Base-by-base conservation (phyloP, 2,113 vertebrate genomes). In the Archilochus colubris region DNA sequence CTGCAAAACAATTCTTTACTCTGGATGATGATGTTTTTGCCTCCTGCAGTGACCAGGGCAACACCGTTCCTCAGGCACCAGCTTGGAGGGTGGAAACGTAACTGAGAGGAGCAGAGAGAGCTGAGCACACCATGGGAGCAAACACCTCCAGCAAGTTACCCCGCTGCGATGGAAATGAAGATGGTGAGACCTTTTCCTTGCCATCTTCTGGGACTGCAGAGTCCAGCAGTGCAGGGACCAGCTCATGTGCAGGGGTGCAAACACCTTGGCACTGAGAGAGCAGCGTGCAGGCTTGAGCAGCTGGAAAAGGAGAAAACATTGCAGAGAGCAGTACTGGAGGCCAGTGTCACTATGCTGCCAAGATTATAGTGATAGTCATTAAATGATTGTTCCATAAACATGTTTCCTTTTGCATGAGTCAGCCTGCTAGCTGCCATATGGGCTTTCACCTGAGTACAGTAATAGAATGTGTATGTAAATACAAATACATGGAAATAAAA, bases 91-190 rank as follows among this genome's bases (percentile, higher is more conserved):
- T 62, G 50, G 81, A 64, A n/a, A 86, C 76, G 12, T 96, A 95
- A 59, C 72, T 48, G 33, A 43, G 73, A 91, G 80, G 19, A 20
- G 73, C 1, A 14, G n/a, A 27, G 38, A 51, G 43, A 14, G 61
- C 70, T 33, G 61, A 55, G 12, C 83, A 14, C 93, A 92, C 68
- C 96, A 99, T 99, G 99, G 99, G 99, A 89, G 98, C 99, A 83
- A 98, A 98, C 94, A 97, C 98, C 92, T 99, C 99, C 96, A 99
- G 98, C 98, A 99, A 98, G 96, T 83, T 98, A 40, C 95, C 97
- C 3, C 96, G 98, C 77, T 97, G 95, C 1, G 91, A 98, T 28
- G 98, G 98, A 88, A 98, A 97, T 1, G 98, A 98, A 5, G 99
- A 99, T 1, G 99, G 99, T 99, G 97, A 99, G 99, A 84, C 18